Evolutionary conservation across 1,140 invertebrate genomes (phyloP), one percentile per base, ranked within the genome.

Genomic region (Wiebesia pumilae): DNA sequence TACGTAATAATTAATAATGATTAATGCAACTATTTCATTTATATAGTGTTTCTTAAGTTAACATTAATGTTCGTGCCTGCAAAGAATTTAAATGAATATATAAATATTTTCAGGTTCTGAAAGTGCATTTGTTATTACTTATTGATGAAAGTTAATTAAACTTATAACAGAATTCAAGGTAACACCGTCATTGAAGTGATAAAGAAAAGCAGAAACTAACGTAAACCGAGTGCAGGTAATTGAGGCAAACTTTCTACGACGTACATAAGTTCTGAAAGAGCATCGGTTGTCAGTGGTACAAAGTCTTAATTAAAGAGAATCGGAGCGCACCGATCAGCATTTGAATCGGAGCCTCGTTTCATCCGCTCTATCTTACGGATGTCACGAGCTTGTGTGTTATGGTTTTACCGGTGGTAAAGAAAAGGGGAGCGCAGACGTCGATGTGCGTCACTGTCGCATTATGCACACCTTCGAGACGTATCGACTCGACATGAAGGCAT

Each of bases 301-400:
- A 86, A 86, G 81, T 83, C 85, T 83, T 87, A 87, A 87, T 87
- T 87, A 87, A 87, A 71, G 58, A 10, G 35, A 71, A 83, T 83
- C 81, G 38, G 47, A 21, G n/a, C 0, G 40, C 71, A 35, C 33
- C 62, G 54, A 83, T 78, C 81, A 75, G 65, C 73, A 79, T 78
- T 87, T 87, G 54, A 75, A 86, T 82, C 43, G 47, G 65, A 86
- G 80, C 69, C 79, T 65, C 85, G 19, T 73, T 82, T 4, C 67
- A 27, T 82, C 71, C 58, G 30, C 43, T 85, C 40, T 69, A 65
- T 85, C 67, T 62, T 75, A 71, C 51, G 12, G 40, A 73, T 85
- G 65, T 85, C 78, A 73, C 84, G 75, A 73, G 65, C 67, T 30
- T 30, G 62, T 69, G 67, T 51, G 40, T 80, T 80, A 84, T 84